phyloP scores from a whole-genome alignment of 2,113 vertebrate genomes.

The Carassius gibelio region DNA sequence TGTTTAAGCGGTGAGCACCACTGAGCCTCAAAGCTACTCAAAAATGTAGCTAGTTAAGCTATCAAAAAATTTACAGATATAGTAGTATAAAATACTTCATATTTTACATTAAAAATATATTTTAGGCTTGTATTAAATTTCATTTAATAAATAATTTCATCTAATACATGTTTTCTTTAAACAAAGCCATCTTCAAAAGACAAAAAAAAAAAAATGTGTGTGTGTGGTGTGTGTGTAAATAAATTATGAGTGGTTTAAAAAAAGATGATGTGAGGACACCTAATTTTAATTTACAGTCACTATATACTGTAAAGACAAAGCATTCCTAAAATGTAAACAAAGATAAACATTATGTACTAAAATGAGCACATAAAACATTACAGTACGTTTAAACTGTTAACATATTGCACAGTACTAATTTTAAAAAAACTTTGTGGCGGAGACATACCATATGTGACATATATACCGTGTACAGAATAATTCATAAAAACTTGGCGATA shows the following conservation, averaged over 20 bases:
- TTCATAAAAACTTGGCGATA: too few relatives aligned
- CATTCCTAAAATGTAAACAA: too few relatives aligned
- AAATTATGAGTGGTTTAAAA: too few relatives aligned
- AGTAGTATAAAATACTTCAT: background rate
- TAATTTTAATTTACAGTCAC: too few relatives aligned
- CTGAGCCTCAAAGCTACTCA: background rate
- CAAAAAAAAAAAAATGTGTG: too few relatives aligned
- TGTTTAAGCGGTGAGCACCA: background rate
- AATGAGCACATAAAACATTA: background rate
- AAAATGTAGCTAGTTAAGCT: background rate
- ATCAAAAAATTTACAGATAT: background rate
- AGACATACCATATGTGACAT: too few relatives aligned
- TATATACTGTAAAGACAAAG: background rate
- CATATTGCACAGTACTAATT: background rate
- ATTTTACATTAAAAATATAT: background rate
- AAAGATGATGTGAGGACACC: too few relatives aligned
- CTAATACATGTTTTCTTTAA: too few relatives aligned
- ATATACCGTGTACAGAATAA: too few relatives aligned
- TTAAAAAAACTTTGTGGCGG: background rate
- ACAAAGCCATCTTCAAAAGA: too few relatives aligned
- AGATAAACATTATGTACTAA: background rate
- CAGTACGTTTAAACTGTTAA: background rate
- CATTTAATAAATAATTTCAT: background rate
- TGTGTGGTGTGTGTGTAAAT: too few relatives aligned
- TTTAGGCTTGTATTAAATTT: background rate